These are phyloP conservation scores for Ormyrus labotus DNA, from an alignment of 2,888 invertebrate species.

Conservation along the genomic window DNA sequence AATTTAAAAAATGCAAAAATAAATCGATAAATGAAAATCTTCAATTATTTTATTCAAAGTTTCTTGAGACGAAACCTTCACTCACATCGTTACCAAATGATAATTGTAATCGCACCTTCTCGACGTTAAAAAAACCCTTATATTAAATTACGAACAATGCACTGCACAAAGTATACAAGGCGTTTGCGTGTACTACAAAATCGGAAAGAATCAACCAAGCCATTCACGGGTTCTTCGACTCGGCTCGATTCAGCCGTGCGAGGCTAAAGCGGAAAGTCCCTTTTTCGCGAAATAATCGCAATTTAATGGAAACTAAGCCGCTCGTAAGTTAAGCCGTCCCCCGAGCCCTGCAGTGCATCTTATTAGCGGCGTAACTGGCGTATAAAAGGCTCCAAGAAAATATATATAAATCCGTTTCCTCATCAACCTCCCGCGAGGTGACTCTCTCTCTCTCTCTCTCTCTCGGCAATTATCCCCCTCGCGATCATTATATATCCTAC, in stretches of 20 bases:
- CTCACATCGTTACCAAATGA: too few species aligned
- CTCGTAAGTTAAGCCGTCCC: neutral
- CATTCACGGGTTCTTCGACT: too few species aligned
- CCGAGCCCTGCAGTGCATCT: conserved; percentile 28
- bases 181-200: too few species aligned
- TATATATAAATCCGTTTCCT: conserved; percentile 31
- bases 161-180: too few species aligned
- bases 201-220: too few species aligned
- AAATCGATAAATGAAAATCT: too few species aligned
- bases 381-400: conserved; percentile 38
- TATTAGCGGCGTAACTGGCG: conserved; percentile 45
- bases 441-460: neutral
- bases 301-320: conserved; percentile 45
- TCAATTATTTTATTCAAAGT: too few species aligned
- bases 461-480: conserved; percentile 7
- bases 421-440: conserved; percentile 25
- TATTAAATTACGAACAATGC: too few species aligned
- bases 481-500: conserved; percentile 20
- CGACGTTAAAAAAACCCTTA: too few species aligned
- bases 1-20: too few species aligned
- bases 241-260: neutral
- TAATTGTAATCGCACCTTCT: too few species aligned
- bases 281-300: conserved; percentile 37
- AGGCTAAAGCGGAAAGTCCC: conserved; percentile 23
- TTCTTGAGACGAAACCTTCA: too few species aligned